These are phyloP conservation scores for Hirtodrosophila trivittata DNA, from an alignment of 2,888 invertebrate species.

Conservation along the genomic window DNA sequence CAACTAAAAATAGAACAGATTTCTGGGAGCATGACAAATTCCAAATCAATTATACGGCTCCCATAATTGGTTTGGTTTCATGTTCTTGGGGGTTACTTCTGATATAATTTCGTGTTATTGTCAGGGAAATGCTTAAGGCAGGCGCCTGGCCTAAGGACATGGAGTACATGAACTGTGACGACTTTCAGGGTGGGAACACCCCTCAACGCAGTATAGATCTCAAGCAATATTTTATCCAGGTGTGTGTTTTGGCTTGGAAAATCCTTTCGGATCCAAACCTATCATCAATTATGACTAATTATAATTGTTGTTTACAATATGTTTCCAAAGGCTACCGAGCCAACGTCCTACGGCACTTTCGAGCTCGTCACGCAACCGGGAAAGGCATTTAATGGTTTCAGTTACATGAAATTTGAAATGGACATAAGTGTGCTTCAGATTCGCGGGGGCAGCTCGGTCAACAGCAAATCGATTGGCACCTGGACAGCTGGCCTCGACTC, in stretches of 20 bases:
- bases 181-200: conserved; percentile 90
- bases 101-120: conserved; percentile 42
- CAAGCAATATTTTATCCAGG: conserved; percentile 88
- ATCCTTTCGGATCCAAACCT: not conserved
- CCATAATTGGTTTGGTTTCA: conserved; percentile 6
- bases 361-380: conserved; percentile 86
- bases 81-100: not conserved
- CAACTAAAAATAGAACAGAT: not conserved
- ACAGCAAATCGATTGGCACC: conserved; percentile 88
- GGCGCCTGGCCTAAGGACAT: conserved; percentile 90
- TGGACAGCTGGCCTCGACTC: conserved; percentile 91
- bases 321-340: conserved; percentile 85
- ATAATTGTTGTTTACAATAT: conserved; percentile 48
- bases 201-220: conserved; percentile 90
- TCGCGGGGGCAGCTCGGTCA: conserved; percentile 89
- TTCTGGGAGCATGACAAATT: not conserved
- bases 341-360: conserved; percentile 89
- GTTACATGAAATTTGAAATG: conserved; percentile 90
- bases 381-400: conserved; percentile 87
- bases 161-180: conserved; percentile 90
- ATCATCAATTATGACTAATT: conserved; percentile 31
- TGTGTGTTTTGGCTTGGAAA: conserved; percentile 71
- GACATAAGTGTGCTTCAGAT: conserved; percentile 89
- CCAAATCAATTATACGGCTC: not conserved
- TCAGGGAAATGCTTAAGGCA: conserved; percentile 88